These are phyloP conservation scores for Colinus virginianus DNA, from an alignment of 2,113 vertebrate species.

Conservation along the genomic window DNA sequence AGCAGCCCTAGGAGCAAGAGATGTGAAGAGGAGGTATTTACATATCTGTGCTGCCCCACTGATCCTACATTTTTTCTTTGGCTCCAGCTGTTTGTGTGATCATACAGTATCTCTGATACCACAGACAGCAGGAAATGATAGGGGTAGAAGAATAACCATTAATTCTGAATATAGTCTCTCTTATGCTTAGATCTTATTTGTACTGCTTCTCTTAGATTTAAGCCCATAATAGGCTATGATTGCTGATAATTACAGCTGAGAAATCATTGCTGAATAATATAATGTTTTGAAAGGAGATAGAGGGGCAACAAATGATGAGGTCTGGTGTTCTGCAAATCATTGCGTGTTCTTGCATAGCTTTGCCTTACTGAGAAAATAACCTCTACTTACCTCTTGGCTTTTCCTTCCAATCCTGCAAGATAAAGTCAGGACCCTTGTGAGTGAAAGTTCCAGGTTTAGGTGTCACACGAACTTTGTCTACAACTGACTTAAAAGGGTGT, in stretches of 20 bases:
- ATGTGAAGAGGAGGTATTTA: not conserved
- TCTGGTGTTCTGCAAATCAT: not conserved
- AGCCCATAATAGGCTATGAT: not conserved
- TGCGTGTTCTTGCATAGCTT: not conserved
- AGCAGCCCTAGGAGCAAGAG: too few relatives aligned
- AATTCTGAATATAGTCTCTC: not conserved
- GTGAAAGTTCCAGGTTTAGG: fast-evolving
- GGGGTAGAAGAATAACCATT: not conserved
- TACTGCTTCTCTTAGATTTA: constrained; percentile 14
- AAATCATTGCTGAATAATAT: not conserved
- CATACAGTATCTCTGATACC: not conserved
- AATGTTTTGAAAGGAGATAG: not conserved
- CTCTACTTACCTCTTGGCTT: not conserved
- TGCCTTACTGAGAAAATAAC: not conserved
- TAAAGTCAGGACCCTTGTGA: fast-evolving
- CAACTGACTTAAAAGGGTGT: not conserved
- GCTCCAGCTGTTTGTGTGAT: not conserved
- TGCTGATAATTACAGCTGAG: constrained; percentile 42
- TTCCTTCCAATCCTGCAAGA: not conserved
- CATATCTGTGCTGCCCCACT: not conserved
- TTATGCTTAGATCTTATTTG: constrained; percentile 6
- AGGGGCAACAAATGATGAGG: not conserved
- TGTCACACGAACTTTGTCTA: not conserved
- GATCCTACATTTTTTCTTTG: not conserved
- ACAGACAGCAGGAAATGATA: not conserved